Conservation (phyloP, 2,888 invertebrate genomes). For the Ceraclea dissimilis region DNA sequence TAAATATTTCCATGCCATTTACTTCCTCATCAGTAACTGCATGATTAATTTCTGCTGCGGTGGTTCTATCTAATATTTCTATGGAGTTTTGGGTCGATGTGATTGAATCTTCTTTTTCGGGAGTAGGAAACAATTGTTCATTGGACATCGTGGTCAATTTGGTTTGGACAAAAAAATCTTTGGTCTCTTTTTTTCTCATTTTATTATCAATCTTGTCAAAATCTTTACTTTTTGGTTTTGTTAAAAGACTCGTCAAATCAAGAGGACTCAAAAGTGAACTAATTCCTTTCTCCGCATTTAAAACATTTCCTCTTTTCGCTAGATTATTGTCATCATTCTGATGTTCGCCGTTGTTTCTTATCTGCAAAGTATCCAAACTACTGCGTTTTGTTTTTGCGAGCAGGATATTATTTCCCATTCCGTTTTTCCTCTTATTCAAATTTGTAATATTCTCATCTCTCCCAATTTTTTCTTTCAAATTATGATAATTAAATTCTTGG, state of each 20-base stretch:
- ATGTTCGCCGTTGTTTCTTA: slow-evolving; percentile 4
- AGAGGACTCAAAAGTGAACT: slow-evolving; percentile 22
- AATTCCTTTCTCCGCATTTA: slow-evolving; percentile 18
- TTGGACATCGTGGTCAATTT: not conserved
- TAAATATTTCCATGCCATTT: not conserved
- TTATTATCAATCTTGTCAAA: slow-evolving; percentile 1
- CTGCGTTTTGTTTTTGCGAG: slow-evolving; percentile 6
- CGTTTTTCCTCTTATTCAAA: not conserved
- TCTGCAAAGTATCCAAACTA: not conserved
- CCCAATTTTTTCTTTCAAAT: too few species aligned
- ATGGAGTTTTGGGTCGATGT: slow-evolving; percentile 2
- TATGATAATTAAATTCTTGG: too few species aligned
- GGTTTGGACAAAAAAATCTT: not conserved
- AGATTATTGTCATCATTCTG: slow-evolving; percentile 12
- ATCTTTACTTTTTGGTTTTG: slow-evolving; percentile 19
- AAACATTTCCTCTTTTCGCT: not conserved
- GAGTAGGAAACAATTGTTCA: slow-evolving; percentile 1
- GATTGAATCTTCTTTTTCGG: not conserved
- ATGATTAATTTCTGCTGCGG: not conserved
- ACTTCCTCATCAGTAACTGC: not conserved
- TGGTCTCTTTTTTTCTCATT: not conserved
- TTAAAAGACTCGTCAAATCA: slow-evolving; percentile 18
- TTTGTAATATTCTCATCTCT: too few species aligned
- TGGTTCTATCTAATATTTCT: not conserved
- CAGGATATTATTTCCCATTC: not conserved